Base-by-base conservation (phyloP, 2,888 invertebrate genomes). In the Thereva unica region DNA sequence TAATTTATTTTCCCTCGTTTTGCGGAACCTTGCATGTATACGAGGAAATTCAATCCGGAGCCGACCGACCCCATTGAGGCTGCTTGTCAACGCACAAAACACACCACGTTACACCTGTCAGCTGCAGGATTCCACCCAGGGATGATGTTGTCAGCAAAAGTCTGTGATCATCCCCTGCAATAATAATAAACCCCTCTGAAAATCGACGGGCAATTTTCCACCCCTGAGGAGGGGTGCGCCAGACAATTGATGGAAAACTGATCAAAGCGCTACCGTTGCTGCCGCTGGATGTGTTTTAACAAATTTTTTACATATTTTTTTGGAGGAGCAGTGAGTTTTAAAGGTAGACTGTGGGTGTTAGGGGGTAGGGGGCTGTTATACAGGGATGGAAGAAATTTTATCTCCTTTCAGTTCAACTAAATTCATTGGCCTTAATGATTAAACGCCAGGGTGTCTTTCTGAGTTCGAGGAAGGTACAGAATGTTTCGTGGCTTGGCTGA, bases 41-140 rank as follows among this genome's bases (percentile, higher is more conserved):
- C 37, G 50, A 61, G 50, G 50, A 50, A 50, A 50, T 53, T 53
- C 38, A 53, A 53, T 53, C 53, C 53, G 45, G 40, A 61, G 23
- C 23, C 23, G 1, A 50, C 41, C 50, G 9, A 44, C 57, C 45
- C 9, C 44, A 44, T 44, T 42, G 12, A 47, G 38, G 7, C 12
- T 59, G n/a, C 9, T 12, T 23, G 38, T 49, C 8, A 38, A 9
- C 23, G 10, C 41, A 63, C 40, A 44, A 64, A 44, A 54, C 23
- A 64, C 37, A 64, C 23, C 34, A 23, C 54, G 49, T 64, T 65
- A 65, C 65, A 65, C 65, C 65, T 65, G 65, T 65, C 65, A 56
- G 5, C 12, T 56, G 56, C 65, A 65, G 65, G 37, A 34, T 38
- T n/a, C 53, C 10, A 37, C 10, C 9, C 38, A 38, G 53, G 10